Conservation (phyloP, 2,888 invertebrate genomes). For the Eulithis testata region DNA sequence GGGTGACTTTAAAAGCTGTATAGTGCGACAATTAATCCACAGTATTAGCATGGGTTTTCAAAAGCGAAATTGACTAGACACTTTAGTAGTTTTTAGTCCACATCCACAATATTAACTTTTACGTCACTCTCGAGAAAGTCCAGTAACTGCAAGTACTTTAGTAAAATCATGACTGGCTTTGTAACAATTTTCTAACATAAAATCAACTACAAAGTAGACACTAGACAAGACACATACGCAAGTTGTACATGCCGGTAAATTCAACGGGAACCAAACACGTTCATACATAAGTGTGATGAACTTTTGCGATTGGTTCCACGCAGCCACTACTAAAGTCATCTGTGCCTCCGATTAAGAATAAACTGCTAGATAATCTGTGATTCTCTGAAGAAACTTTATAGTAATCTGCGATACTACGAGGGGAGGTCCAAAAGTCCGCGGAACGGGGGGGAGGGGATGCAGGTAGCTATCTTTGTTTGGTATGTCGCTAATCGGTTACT, state of each 20-base stretch:
- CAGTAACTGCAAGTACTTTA: not conserved
- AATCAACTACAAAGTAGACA: conserved; percentile 25
- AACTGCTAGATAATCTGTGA: conserved; percentile 44
- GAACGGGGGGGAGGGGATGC: too few relatives aligned
- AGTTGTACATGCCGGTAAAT: conserved; percentile 27
- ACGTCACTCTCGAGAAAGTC: conserved; percentile 3
- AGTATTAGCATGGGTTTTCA: too few relatives aligned
- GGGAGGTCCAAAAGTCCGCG: too few relatives aligned
- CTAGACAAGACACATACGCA: conserved; percentile 6
- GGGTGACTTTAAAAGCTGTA: too few relatives aligned
- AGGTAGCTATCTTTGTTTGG: too few relatives aligned
- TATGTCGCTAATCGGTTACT: too few relatives aligned
- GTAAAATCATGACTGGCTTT: not conserved
- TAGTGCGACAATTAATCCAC: too few relatives aligned
- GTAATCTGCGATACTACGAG: conserved; percentile 47
- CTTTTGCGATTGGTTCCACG: conserved; percentile 41
- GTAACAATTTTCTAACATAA: conserved; percentile 11
- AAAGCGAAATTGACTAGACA: too few relatives aligned
- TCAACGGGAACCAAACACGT: conserved; percentile 39
- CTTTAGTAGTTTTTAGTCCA: too few relatives aligned
- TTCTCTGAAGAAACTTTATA: conserved; percentile 35
- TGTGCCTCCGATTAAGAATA: conserved; percentile 23
- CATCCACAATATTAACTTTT: not conserved
- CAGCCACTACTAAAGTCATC: conserved; percentile 26
- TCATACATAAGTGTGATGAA: conserved; percentile 42